phyloP scores from a whole-genome alignment of 2,888 invertebrate species.

The Bellardia bayeri region DNA sequence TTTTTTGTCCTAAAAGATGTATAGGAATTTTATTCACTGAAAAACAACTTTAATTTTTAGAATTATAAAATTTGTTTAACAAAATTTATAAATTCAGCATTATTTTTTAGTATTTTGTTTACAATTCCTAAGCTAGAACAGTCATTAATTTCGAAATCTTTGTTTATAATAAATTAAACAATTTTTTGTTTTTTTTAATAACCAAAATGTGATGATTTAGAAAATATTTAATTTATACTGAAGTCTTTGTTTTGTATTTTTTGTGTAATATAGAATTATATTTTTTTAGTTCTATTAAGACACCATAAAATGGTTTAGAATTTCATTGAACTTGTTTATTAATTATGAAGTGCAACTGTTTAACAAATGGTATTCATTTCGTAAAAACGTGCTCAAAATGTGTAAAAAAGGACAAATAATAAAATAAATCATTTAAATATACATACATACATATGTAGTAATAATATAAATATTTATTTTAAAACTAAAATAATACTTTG shows the following conservation, averaged over 20 bases:
- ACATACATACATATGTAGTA: not conserved
- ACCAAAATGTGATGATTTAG: conserved; percentile 39
- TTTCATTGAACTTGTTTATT: conserved; percentile 57
- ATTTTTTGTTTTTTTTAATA: not conserved
- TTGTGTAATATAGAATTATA: not conserved
- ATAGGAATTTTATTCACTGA: too few species aligned
- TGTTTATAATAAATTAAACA: conserved; percentile 1
- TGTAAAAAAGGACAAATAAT: not conserved
- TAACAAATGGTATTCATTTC: conserved; percentile 37
- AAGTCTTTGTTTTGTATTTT: not conserved
- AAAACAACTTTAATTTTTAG: too few species aligned
- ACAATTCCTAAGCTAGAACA: conserved; percentile 9
- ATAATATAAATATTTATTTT: not conserved
- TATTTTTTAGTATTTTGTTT: not conserved
- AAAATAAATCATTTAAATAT: not conserved
- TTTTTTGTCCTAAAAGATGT: too few species aligned
- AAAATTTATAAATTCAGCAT: not conserved
- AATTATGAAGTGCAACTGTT: conserved; percentile 25
- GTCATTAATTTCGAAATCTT: not conserved
- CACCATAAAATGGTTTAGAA: conserved; percentile 39
- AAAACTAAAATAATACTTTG: not conserved
- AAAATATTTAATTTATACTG: not conserved
- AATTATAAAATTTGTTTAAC: too few species aligned
- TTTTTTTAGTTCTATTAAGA: conserved; percentile 18
- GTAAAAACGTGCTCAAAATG: conserved; percentile 31